Percentiles rank a stretch among this genome's conserved stretches.
phyloP scores from a whole-genome alignment of 1,140 invertebrate species.

The Drosophila neocordata region DNA sequence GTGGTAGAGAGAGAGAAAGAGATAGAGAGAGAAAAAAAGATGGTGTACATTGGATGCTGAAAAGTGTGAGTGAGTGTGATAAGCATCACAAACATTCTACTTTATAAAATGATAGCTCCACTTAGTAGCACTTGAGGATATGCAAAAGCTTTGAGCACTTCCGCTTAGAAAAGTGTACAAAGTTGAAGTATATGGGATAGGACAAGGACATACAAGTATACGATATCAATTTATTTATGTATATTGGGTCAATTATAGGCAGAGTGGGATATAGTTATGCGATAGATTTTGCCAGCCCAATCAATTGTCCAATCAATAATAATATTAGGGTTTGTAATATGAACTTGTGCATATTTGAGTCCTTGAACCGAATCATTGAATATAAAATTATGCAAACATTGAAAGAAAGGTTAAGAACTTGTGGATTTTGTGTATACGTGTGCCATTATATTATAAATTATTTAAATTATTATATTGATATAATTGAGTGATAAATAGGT shows the following conservation, averaged over 20 bases:
- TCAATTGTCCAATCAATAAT: constrained; percentile 8
- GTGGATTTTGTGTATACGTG: no score
- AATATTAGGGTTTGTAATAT: background rate
- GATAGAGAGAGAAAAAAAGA: background rate
- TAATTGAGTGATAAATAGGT: no score
- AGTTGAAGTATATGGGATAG: background rate
- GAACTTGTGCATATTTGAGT: no score
- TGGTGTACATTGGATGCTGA: no score
- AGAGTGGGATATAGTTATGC: background rate
- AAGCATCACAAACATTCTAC: constrained; percentile 57
- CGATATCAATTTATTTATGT: background rate
- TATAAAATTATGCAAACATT: background rate
- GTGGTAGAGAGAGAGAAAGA: background rate
- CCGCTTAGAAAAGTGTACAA: constrained; percentile 40
- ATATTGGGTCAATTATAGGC: background rate
- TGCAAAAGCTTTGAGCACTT: constrained; percentile 74
- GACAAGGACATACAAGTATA: background rate
- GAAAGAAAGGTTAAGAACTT: background rate
- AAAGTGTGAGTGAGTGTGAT: constrained; percentile 54
- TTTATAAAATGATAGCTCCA: constrained; percentile 70
- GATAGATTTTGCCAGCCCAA: background rate
- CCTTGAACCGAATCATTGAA: background rate
- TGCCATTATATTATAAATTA: background rate
- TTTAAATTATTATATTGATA: no score
- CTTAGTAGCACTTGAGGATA: constrained; percentile 78